Evolutionary conservation across 2,797 vertebrate species (phyloP).

Genomic region (Acipenser transmontanus): DNA sequence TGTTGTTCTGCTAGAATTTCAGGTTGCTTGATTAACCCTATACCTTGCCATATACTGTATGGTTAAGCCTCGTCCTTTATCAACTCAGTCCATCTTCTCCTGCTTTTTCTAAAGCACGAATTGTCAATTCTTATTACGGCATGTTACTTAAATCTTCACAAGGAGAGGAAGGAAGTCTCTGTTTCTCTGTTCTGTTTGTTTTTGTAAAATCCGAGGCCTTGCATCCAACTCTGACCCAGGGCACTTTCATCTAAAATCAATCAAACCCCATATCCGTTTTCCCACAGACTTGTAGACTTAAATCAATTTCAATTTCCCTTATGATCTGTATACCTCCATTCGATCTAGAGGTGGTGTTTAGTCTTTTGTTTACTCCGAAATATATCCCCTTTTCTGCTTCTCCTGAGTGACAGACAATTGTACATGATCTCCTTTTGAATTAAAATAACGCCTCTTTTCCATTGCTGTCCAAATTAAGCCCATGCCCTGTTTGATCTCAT

Average conservation of each 20-base stretch:
- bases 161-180: neutral
- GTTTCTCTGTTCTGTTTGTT: neutral
- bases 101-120: neutral
- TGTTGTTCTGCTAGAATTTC: too few species aligned
- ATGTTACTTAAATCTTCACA: neutral
- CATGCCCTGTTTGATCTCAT: too few species aligned
- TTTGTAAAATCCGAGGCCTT: neutral
- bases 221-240: neutral
- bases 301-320: constrained; percentile 6
- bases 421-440: constrained; percentile 4
- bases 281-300: neutral
- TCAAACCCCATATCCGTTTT: constrained; percentile 1
- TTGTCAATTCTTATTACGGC: neutral
- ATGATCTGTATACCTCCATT: constrained; percentile 1
- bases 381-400: neutral
- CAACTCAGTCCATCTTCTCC: too few species aligned
- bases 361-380: neutral
- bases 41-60: too few species aligned
- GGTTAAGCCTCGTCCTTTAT: too few species aligned
- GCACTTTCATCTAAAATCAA: constrained; percentile 5
- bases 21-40: too few species aligned
- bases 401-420: neutral
- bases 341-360: neutral
- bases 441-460: neutral
- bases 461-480: neutral